Evolutionary conservation across 2,113 vertebrate genomes (phyloP), one percentile per base, ranked within the genome.

Genomic region (Tiliqua scincoides): DNA sequence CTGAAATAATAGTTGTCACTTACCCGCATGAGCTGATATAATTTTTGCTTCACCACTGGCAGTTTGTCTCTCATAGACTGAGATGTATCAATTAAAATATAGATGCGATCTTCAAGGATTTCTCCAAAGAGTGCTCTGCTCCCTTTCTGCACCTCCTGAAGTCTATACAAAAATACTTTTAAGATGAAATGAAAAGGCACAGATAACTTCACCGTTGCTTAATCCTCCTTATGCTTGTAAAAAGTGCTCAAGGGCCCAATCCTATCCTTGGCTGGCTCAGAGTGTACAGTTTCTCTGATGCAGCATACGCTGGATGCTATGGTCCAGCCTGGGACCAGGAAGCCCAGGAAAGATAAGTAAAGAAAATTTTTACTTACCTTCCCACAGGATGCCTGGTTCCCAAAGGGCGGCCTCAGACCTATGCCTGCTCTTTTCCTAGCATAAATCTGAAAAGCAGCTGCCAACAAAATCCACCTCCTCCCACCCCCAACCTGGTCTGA

Each of bases 21-120:
- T 84, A 98, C 97, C 96, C 95, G 92, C 59, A 97, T 94, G 32
- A 98, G 92, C 78, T 94, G 96, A 89, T 95, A 90, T 90, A 97
- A 86, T 92, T 97, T 98, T 78, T 94, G 90, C 83, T 97, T 98
- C 87, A 98, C 93, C 88, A 96, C 61, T 70, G 95, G 93, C 73
- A 98, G 92, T 79, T 96, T 97, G 62, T 95, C 89, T 61, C 93
- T 95, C 97, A 98, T 97, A n/a, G 97, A 97, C 62, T 95, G 95
- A 71, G 97, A 98, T 2, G 95, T 97, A 90, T 98, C 97, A 74
- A 98, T 93, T 80, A 98, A 96, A 87, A 98, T 68, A 59, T 95
- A 98, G 74, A 97, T 0, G 27, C 90, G 57, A 76, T 96, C 96
- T 87, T 95, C 90, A 79, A 65, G 68, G 4, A 97, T 92, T 57